A percentile compares a stretch with the other conserved stretches of the same genome.
Conservation (phyloP, 2,797 vertebrate genomes). For the Melanogrammus aeglefinus region DNA sequence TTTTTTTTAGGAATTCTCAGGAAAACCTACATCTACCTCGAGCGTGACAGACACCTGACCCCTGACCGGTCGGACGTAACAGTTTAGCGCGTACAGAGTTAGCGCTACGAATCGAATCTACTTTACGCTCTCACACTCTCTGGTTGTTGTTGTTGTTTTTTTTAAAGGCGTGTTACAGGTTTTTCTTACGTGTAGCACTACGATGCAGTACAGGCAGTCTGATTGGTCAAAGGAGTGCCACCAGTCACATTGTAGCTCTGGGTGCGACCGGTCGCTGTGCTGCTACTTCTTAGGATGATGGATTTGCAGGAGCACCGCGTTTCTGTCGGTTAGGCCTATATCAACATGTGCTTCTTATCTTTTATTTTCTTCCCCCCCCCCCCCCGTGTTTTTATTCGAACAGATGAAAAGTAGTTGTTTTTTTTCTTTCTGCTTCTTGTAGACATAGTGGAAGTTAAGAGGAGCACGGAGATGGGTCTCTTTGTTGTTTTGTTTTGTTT, state of each 20-base stretch:
- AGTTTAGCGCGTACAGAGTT: conserved; percentile 49
- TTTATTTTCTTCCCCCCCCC: conserved; percentile 11
- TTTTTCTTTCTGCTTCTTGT: conserved; percentile 49
- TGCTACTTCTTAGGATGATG: conserved; percentile 43
- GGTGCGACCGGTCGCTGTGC: conserved; percentile 14
- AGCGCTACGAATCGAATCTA: background rate
- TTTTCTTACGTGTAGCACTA: conserved; percentile 49
- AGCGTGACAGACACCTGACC: conserved; percentile 65
- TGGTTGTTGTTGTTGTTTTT: conserved; percentile 21
- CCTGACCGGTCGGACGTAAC: conserved; percentile 64
- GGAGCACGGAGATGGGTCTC: conserved; percentile 48
- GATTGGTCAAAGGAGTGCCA: conserved; percentile 37
- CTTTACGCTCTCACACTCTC: conserved; percentile 18
- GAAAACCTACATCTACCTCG: conserved; percentile 83
- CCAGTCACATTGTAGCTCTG: conserved; percentile 24
- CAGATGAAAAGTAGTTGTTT: conserved; percentile 36
- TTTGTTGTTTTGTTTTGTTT: conserved; percentile 24
- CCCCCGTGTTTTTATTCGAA: conserved; percentile 56
- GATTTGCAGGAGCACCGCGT: conserved; percentile 30
- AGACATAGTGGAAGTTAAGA: conserved; percentile 52
- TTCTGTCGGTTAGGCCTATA: conserved; percentile 48
- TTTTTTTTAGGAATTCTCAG: conserved; percentile 74
- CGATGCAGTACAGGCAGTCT: conserved; percentile 38
- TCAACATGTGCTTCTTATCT: conserved; percentile 56
- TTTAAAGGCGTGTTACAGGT: conserved; percentile 53